phyloP scores from a whole-genome alignment of 2,888 invertebrate species.

The Pristionchus entomophagus region DNA sequence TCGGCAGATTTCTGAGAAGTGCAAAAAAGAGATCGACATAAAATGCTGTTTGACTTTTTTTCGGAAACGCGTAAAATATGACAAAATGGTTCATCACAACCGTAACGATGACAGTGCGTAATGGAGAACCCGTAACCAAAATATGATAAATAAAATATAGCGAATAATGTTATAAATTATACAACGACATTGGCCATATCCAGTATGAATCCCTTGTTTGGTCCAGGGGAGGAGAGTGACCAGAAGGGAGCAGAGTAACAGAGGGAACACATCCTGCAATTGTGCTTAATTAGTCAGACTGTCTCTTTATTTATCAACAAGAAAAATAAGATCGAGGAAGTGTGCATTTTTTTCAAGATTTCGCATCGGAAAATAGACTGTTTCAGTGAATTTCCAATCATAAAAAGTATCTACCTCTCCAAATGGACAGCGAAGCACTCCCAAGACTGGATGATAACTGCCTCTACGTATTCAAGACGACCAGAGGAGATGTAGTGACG shows the following conservation, averaged over 20 bases:
- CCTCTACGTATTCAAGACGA: constrained; percentile 31
- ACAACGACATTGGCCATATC: background rate
- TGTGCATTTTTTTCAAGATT: too few species aligned
- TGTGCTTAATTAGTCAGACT: too few species aligned
- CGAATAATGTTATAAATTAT: background rate
- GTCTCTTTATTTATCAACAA: too few species aligned
- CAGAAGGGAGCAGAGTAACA: constrained; percentile 26
- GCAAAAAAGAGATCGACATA: too few species aligned
- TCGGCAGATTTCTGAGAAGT: too few species aligned
- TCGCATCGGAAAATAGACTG: too few species aligned
- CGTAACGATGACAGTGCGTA: background rate
- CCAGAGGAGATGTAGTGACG: constrained; percentile 35
- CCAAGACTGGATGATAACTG: background rate
- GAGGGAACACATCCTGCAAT: constrained; percentile 6
- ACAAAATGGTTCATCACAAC: background rate
- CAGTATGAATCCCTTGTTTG: constrained; percentile 29
- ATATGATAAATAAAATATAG: background rate
- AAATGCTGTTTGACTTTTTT: too few species aligned
- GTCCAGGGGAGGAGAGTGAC: background rate
- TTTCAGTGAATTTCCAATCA: too few species aligned
- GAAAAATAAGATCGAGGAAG: too few species aligned
- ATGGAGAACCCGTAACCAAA: constrained; percentile 4
- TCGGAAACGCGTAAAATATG: too few species aligned
- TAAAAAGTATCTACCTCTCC: too few species aligned
- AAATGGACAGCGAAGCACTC: constrained; percentile 17